Base-by-base conservation (phyloP, 2,888 invertebrate species). In the Lasioglossum oenotherae region DNA sequence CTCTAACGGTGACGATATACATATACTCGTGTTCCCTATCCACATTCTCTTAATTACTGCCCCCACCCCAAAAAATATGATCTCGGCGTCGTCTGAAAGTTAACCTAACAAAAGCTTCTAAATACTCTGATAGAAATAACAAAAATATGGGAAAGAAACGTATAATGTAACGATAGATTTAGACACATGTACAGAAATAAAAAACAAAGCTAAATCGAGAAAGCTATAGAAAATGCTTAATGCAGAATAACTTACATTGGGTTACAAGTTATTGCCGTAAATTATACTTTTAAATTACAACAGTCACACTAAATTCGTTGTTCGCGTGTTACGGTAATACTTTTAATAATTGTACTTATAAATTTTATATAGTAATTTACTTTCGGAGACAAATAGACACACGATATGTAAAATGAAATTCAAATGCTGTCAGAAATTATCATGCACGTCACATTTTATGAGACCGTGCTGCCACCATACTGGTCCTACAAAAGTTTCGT, bases 11-110 rank as follows among this genome's bases (percentile, higher is more conserved):
- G 91, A 88, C 85, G 90, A 87, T 81, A 87, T 83, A 88, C 79
- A 86, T 83, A 64, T 85, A 78, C 76, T 82, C 75, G 71, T 84
- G 74, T 81, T 80, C 84, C 85, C 85, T 78, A 86, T 1, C 80
- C 79, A 85, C 87, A 85, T 87, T 89, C 88, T 81, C 89, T 88
- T 91, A 92, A 93, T 93, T 92, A 91, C 86, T 91, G 87, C 90
- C 90, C 92, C 92, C 93, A 90, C 91, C 89, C 89, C 85, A 38
- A 76, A 78, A 86, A 87, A 88, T 85, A 85, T 82, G 86, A 84
- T 86, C 91, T 72, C 87, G 89, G 88, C 90, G 87, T 89, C 87
- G 84, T 89, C 83, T 79, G 79, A 82, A 79, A 88, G 82, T 81
- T 91, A 91, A 91, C 91, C 91, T 91, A 89, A 64, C 82, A 90